Base-by-base conservation (phyloP, 2,797 vertebrate species). In the Trichosurus vulpecula region DNA sequence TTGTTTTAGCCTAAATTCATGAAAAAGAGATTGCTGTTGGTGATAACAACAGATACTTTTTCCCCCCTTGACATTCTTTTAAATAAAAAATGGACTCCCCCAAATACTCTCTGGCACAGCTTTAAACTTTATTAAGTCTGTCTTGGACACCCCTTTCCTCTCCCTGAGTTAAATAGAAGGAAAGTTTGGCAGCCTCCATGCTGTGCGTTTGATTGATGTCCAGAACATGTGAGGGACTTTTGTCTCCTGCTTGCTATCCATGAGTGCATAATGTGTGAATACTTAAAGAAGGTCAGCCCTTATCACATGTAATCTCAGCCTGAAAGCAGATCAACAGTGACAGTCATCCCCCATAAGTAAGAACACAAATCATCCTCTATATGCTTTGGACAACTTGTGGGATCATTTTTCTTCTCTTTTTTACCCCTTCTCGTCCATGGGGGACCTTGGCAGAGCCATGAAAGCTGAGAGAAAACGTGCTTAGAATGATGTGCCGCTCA, bases 161-260 rank as follows among this genome's bases (percentile, higher is more conserved):
- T 98, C 97, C 55, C 91, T 0, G 1, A 98, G 98, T 98, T 98
- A 97, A 98, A 98, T 98, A 98, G 98, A 99, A 98, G 98, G 98
- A 98, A 98, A 98, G 98, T 98, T 98, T 98, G 98, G 98, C 98
- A 98, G 99, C 98, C 98, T 98, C 97, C 99, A 98, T 12, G 98
- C 99, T 99, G 99, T 98, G 99, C 97, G 66, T 96, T 97, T 99
- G 99, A 99, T 99, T 99, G 99, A 99, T 99, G 98, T 97, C 98
- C 98, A 98, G 98, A 98, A 99, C 99, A 99, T 99, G 99, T 99
- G 99, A 99, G 98, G 98, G 99, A 99, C 99, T 99, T 99, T 99
- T 99, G 99, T 99, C 99, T 98, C 98, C 98, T 98, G 98, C 98
- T 98, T 98, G 99, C 99, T 99, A 98, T 98, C 99, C 98, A 94